Conservation (phyloP, 2,113 vertebrate genomes). For the Arenaria interpres region DNA sequence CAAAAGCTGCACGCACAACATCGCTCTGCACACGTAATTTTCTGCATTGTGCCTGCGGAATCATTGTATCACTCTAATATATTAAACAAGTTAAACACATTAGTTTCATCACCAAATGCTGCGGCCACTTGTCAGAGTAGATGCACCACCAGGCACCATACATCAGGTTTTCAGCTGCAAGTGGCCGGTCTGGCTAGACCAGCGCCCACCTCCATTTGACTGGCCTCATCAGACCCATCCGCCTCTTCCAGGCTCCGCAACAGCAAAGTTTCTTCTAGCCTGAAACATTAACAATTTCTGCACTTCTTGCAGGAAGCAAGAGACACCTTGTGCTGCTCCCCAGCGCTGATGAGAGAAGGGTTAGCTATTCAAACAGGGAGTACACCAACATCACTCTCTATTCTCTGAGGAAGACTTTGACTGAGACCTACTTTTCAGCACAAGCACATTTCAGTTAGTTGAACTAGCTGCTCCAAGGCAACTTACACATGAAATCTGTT, state of each 20-base stretch:
- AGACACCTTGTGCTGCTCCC: background rate
- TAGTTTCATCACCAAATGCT: background rate
- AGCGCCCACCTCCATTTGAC: background rate
- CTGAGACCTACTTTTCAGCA: background rate
- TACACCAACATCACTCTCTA: background rate
- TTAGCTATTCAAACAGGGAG: background rate
- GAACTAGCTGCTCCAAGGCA: background rate
- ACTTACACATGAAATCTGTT: constrained; percentile 1
- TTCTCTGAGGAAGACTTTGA: background rate
- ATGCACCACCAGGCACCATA: background rate
- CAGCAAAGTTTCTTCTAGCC: background rate
- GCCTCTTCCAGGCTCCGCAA: background rate
- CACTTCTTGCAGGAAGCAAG: background rate
- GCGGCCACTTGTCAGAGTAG: background rate
- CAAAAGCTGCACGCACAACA: background rate
- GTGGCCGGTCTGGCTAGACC: background rate
- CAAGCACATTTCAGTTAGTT: background rate
- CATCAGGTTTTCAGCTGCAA: background rate
- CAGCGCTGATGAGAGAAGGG: background rate
- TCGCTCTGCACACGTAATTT: background rate
- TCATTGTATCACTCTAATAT: background rate
- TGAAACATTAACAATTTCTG: background rate
- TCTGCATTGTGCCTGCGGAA: background rate
- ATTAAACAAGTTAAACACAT: background rate
- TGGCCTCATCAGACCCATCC: background rate